Evolutionary conservation across 1,140 invertebrate species (phyloP), one percentile per base, ranked within the genome.

Genomic region (Mycetomoellerius zeteki): DNA sequence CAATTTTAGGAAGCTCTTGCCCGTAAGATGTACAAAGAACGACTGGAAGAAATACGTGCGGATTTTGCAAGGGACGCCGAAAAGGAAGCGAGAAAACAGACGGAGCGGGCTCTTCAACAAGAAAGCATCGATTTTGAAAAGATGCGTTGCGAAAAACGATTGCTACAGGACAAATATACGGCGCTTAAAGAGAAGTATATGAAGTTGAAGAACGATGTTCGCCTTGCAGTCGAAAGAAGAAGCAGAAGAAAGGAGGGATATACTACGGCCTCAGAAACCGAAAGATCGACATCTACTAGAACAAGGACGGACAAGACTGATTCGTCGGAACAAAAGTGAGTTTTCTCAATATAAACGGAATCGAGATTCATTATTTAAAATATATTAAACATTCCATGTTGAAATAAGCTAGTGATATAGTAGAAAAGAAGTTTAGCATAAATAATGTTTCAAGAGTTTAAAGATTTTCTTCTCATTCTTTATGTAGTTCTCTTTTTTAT

Each of bases 101-200:
- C 92, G 33, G 96, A 92, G 33, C 95, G 85, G 56, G 94, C 71
- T 84, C 88, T 86, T 75, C 92, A 84, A 87, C 95, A 87, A 94
- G 97, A 94, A 92, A 96, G 89, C 88, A 95, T 86, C 82, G 96
- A 86, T 50, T 97, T 96, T 89, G 97, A 97, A 87, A 97, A 97
- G 90, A 92, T 97, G 58, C 95, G 97, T 2, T 97, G 97, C 90
- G 97, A 97, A 91, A 97, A 97, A 88, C 95, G 97, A 3, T 92
- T 97, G 21, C 88, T 98, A 0, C 96, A 97, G 87, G 97, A 98
- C 89, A 98, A 98, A 91, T 98, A 98, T 91, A 96, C 96, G n/a
- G 97, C 97, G 76, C 94, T 98, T 24, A 98, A 98, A 93, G 97
- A 98, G 89, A 98, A 98, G 92, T 98, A 98, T 91, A 96, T 97